A percentile compares a stretch with the other conserved stretches of the same genome.
Conservation (phyloP, 2,113 vertebrate genomes). For the Dascyllus trimaculatus region DNA sequence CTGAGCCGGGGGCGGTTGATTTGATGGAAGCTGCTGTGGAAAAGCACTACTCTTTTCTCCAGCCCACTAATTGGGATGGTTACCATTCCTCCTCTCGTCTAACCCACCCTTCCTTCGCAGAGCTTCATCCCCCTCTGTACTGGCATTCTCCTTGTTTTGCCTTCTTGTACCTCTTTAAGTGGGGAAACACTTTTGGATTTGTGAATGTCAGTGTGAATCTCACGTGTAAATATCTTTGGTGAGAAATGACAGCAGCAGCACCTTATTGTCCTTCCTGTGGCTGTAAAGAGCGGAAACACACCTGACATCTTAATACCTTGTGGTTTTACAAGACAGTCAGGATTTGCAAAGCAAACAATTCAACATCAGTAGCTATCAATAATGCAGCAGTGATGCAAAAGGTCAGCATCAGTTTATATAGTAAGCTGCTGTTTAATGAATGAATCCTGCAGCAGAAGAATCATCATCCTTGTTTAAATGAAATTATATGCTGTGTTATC, state of each 20-base stretch:
- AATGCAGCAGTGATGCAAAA: background rate
- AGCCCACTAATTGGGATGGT: slow-evolving; percentile 77
- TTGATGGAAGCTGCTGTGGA: slow-evolving; percentile 70
- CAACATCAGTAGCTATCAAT: slow-evolving; percentile 1
- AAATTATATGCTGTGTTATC: background rate
- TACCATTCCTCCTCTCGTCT: slow-evolving; percentile 62
- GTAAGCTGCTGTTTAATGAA: background rate
- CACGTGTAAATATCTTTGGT: slow-evolving; percentile 45
- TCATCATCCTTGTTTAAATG: background rate
- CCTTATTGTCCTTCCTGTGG: background rate
- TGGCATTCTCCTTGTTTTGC: slow-evolving; percentile 55
- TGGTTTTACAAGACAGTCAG: background rate
- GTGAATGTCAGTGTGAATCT: slow-evolving; percentile 24
- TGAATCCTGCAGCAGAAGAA: background rate
- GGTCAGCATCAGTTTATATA: background rate
- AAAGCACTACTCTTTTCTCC: slow-evolving; percentile 73
- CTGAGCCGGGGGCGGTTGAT: slow-evolving; percentile 76
- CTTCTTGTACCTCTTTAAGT: slow-evolving; percentile 39
- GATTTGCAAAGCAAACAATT: background rate
- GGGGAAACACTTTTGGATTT: slow-evolving; percentile 41
- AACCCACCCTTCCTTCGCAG: slow-evolving; percentile 48
- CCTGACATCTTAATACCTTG: slow-evolving; percentile 4
- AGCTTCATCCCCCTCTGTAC: slow-evolving; percentile 50
- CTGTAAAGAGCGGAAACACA: background rate
- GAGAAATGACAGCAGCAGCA: slow-evolving; percentile 19